Percentiles rank a stretch among this genome's conserved stretches.
These are phyloP conservation scores for Seriola aureovittata DNA, from an alignment of 2,113 vertebrate genomes.

Conservation along the genomic window DNA sequence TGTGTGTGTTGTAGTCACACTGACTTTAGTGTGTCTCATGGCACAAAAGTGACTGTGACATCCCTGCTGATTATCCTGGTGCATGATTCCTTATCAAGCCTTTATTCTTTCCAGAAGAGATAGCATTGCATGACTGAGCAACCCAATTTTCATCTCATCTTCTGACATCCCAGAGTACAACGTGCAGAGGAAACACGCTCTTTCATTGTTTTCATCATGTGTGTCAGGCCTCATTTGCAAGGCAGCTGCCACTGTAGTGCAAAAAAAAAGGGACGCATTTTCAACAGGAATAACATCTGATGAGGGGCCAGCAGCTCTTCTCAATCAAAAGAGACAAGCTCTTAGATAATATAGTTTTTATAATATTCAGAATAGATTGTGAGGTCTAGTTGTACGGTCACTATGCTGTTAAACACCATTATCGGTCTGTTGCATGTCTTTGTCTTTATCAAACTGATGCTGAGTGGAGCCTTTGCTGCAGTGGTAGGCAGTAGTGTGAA, in stretches of 20 bases:
- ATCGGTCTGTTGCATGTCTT: background rate
- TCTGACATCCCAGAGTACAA: slow-evolving; percentile 16
- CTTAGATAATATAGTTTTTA: background rate
- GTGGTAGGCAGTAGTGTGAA: background rate
- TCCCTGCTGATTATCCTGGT: slow-evolving; percentile 31
- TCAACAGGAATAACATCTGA: background rate
- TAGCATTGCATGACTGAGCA: slow-evolving; percentile 30
- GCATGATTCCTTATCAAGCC: slow-evolving; percentile 26
- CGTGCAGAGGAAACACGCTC: slow-evolving; percentile 5
- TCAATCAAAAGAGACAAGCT: background rate
- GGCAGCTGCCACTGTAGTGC: background rate
- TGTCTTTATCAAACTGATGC: background rate
- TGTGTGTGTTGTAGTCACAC: slow-evolving; percentile 10
- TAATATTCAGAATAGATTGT: background rate
- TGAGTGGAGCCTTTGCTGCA: background rate
- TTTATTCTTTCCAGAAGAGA: slow-evolving; percentile 35
- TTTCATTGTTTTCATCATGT: slow-evolving; percentile 25
- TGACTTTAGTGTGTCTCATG: slow-evolving; percentile 6
- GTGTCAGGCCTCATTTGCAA: background rate
- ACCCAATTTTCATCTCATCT: slow-evolving; percentile 42
- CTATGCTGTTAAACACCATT: background rate
- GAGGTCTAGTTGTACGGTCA: background rate
- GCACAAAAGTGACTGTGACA: slow-evolving; percentile 28
- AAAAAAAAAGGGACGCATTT: background rate
- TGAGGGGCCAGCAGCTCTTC: background rate